Evolutionary conservation across 2,797 vertebrate species (phyloP).

Genomic region (Buceros bicornis): DNA sequence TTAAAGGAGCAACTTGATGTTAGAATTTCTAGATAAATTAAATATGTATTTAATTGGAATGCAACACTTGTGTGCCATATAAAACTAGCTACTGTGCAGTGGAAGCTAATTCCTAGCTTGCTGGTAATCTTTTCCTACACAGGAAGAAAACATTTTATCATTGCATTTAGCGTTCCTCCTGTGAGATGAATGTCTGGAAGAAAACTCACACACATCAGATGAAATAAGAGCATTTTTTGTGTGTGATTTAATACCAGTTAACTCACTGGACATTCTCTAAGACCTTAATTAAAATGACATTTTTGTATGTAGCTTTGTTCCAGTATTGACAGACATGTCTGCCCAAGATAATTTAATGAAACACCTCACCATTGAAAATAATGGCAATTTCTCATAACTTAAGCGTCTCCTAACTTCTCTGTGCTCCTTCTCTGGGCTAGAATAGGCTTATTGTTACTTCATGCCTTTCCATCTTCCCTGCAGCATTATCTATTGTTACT

Average conservation of each 20-base stretch:
- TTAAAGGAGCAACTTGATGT: neutral
- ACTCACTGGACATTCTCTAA: neutral
- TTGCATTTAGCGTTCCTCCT: neutral
- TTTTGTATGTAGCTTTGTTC: neutral
- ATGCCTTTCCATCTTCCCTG: neutral
- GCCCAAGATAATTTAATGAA: slow-evolving; percentile 1
- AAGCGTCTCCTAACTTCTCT: neutral
- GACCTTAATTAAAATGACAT: slow-evolving; percentile 19
- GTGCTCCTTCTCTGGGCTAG: neutral
- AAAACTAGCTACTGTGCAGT: neutral
- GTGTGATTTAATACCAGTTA: slow-evolving; percentile 32
- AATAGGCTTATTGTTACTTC: neutral
- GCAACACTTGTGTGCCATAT: neutral
- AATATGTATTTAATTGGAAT: neutral
- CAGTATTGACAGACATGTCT: slow-evolving; percentile 22
- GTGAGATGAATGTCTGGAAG: neutral
- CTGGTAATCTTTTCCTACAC: neutral
- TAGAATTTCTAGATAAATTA: neutral
- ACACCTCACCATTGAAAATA: neutral
- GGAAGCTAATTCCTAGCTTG: slow-evolving; percentile 8
- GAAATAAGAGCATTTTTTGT: slow-evolving; percentile 23
- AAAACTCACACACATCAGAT: neutral
- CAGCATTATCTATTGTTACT: neutral
- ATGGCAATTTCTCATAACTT: neutral
- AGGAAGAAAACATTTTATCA: slow-evolving; percentile 1